Base-by-base conservation (phyloP, 2,888 invertebrate species). In the Dolomedes plantarius region DNA sequence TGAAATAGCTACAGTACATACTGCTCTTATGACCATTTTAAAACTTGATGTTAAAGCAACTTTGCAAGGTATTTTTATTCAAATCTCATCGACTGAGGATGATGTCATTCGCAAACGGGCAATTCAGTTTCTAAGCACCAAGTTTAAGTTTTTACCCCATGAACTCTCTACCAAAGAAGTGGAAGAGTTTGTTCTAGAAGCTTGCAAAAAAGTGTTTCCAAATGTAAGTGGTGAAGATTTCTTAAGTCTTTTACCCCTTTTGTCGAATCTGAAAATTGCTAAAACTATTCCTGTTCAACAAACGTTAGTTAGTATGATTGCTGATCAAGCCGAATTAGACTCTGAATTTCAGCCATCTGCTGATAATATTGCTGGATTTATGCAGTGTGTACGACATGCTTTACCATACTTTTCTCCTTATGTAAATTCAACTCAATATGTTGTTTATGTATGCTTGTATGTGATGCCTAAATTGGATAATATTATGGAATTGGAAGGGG, bases 211-310 rank as follows among this genome's bases (percentile, higher is more conserved):
- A 92, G 95, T 97, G 32, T 88, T 93, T 85, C 90, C 91, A 80
- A 96, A 97, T 93, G 95, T 97, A 32, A 96, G 95, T 16, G 96
- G 96, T 39, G 96, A 96, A 89, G 98, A 98, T 92, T 98, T 98
- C 92, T 95, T 96, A 89, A 94, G 94, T 87, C 94, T 98, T 85
- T 96, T 98, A 95, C 95, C 95, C 68, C 94, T 97, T 89, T 92
- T 98, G 89, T 94, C 95, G 32, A 94, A 94, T 92, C 95, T 98
- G 11, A 94, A 95, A 91, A 93, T 96, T 68, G 95, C 96, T 71
- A 95, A 95, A 89, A 95, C 96, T 7, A 93, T 96, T 16, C 93
- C 93, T 68, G 98, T 98, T 3, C 96, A 97, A 90, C 95, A 96
- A 89, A 96, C 97, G 91, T 92, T 98, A 36, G 94, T 97, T 11